Base-by-base conservation (phyloP, 2,888 invertebrate genomes). In the Carabus problematicus region DNA sequence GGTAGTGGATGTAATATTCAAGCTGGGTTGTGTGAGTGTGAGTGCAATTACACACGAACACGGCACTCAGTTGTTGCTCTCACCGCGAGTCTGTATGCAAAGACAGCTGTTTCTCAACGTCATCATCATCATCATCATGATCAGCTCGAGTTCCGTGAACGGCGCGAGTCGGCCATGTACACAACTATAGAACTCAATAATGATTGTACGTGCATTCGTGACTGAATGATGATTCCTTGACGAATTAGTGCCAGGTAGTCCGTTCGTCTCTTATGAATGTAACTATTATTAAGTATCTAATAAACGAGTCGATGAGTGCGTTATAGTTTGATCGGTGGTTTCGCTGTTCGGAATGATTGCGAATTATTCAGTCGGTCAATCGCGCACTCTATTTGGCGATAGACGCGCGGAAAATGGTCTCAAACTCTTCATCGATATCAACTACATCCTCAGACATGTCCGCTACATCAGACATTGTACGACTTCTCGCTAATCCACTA, bases 361-460 rank as follows among this genome's bases (percentile, higher is more conserved):
- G 52, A 52, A 52, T 52, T 14, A 14, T 52, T 52, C 19, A 16
- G 9, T 52, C 19, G 18, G 19, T 14, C 8, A 52, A 19, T 52
- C 52, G 16, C 19, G 11, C 19, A 19, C 12, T 52, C 52, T 67
- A 67, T 18, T 67, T 67, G 14, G 60, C 42, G 49, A 71, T 52
- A 12, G 59, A 69, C 14, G 59, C 54, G 52, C 70, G 56, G 85
- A 94, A 92, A 76, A 95, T 87, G 82, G 91, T 90, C 81, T 95
- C 94, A 84, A 95, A 95, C 75, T 93, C 93, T 84, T 90, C 90
- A 80, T 95, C 95, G 71, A 94, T 91, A 83, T 94, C 92, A 82
- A 85, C 89, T 81, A 92, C 92, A 82, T 91, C 92, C 78, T 89
- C 84, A 79, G 87, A 83, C 78, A 86, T 82, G 80, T 88, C 87